A percentile compares a stretch with the other conserved stretches of the same genome.
phyloP scores from a whole-genome alignment of 2,888 invertebrate species.

The Clivina fossor region DNA sequence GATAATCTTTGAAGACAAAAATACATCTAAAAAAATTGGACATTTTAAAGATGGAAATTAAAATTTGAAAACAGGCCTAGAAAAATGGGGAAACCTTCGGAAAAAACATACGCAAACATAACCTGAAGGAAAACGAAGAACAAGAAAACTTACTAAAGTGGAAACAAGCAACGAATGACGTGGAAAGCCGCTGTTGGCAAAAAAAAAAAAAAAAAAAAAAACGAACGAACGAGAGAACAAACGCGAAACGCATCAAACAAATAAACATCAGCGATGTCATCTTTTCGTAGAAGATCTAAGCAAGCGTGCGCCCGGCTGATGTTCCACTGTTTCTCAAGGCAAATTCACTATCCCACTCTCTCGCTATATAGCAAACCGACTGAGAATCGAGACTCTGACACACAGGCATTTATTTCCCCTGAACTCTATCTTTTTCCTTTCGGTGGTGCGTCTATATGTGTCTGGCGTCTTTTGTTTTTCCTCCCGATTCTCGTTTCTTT shows the following conservation, averaged over 20 bases:
- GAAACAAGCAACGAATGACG: too few relatives aligned
- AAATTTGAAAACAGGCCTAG: too few relatives aligned
- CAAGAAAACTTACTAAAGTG: too few relatives aligned
- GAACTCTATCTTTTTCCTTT: background rate
- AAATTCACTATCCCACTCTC: constrained; percentile 10
- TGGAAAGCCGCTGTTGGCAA: background rate
- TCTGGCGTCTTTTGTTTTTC: too few relatives aligned
- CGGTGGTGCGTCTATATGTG: background rate
- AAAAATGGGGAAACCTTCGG: too few relatives aligned
- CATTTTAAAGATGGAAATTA: constrained; percentile 20
- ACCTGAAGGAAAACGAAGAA: too few relatives aligned
- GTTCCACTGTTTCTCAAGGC: constrained; percentile 22
- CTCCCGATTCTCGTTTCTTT: too few relatives aligned
- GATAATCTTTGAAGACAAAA: too few relatives aligned
- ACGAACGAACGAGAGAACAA: background rate
- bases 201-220: too few relatives aligned
- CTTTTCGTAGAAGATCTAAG: constrained; percentile 17
- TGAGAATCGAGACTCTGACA: background rate
- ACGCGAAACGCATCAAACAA: constrained; percentile 2
- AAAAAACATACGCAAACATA: too few relatives aligned
- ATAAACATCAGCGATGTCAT: constrained; percentile 23
- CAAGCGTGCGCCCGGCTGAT: too few relatives aligned
- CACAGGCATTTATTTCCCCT: constrained; percentile 18
- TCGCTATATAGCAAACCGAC: constrained; percentile 16
- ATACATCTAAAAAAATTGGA: too few relatives aligned